Conservation (phyloP, 2,113 vertebrate genomes). For the Mus musculus region DNA sequence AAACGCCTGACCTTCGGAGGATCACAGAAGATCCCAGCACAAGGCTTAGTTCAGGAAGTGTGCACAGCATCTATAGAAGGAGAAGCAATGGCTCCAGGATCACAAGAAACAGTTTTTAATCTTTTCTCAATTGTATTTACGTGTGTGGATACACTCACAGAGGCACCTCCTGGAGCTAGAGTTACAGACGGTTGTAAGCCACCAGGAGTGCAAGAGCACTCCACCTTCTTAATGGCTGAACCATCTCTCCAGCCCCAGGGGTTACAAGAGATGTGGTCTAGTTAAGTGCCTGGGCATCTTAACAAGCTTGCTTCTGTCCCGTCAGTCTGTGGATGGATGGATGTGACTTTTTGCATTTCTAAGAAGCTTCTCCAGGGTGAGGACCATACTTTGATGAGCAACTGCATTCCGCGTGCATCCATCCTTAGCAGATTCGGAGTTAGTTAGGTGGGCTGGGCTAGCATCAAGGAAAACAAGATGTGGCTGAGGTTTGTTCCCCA, state of each 20-base stretch:
- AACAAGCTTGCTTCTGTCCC: background rate
- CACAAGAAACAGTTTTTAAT: background rate
- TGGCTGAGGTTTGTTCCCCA: background rate
- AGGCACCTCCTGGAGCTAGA: background rate
- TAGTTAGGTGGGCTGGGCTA: background rate
- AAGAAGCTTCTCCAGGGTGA: background rate
- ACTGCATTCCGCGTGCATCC: background rate
- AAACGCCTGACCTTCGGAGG: slow-evolving; percentile 34
- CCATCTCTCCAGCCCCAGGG: background rate
- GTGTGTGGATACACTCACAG: background rate
- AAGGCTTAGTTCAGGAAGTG: slow-evolving; percentile 20
- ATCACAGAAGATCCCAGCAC: slow-evolving; percentile 42
- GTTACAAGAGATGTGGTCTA: background rate
- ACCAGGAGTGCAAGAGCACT: background rate
- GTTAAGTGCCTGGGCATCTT: background rate
- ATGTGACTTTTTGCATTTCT: slow-evolving; percentile 4
- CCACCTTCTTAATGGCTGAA: background rate
- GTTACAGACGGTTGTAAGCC: background rate
- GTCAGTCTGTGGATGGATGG: background rate
- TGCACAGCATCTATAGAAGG: background rate
- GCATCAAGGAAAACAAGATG: background rate
- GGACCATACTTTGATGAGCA: background rate
- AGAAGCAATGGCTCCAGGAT: slow-evolving; percentile 35
- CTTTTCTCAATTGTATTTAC: background rate
- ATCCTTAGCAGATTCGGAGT: background rate